Evolutionary conservation across 2,888 invertebrate genomes (phyloP).

Genomic region (Hecatera dysodea): DNA sequence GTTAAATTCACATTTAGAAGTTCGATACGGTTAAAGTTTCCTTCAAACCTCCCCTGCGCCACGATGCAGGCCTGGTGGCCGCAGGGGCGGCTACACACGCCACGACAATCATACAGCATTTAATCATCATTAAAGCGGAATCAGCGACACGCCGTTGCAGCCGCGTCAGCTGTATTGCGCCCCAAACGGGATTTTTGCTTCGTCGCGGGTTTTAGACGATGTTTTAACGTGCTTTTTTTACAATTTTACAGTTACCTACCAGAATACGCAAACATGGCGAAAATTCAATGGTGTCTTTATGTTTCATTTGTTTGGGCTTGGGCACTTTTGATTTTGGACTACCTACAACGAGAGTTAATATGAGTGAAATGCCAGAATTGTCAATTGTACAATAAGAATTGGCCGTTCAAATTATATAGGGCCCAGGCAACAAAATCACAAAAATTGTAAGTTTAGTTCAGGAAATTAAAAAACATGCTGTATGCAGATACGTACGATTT

Average conservation of each 20-base stretch:
- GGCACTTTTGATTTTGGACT: constrained; percentile 21
- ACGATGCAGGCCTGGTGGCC: constrained; percentile 44
- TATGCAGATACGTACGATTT: constrained; percentile 36
- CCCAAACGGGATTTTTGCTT: constrained; percentile 81
- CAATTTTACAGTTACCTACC: constrained; percentile 24
- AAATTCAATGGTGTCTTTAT: constrained; percentile 43
- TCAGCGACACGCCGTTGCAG: constrained; percentile 82
- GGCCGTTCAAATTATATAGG: too few species aligned
- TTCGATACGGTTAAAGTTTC: constrained; percentile 57
- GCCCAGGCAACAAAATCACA: neutral
- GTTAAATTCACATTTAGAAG: constrained; percentile 53
- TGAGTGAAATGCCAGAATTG: constrained; percentile 2
- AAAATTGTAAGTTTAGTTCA: constrained; percentile 17
- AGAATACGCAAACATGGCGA: constrained; percentile 26
- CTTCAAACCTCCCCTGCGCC: constrained; percentile 59
- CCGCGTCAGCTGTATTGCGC: constrained; percentile 83
- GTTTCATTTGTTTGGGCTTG: constrained; percentile 40
- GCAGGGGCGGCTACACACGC: constrained; percentile 72
- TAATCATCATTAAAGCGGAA: constrained; percentile 90
- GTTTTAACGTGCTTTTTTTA: constrained; percentile 71
- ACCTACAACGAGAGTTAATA: neutral
- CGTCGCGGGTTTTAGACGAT: constrained; percentile 71
- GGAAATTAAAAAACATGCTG: constrained; percentile 34
- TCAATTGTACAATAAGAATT: neutral
- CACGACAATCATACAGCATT: constrained; percentile 87